These are phyloP conservation scores for Poeciliopsis infans DNA, from an alignment of 2,797 vertebrate genomes.

Conservation along the genomic window DNA sequence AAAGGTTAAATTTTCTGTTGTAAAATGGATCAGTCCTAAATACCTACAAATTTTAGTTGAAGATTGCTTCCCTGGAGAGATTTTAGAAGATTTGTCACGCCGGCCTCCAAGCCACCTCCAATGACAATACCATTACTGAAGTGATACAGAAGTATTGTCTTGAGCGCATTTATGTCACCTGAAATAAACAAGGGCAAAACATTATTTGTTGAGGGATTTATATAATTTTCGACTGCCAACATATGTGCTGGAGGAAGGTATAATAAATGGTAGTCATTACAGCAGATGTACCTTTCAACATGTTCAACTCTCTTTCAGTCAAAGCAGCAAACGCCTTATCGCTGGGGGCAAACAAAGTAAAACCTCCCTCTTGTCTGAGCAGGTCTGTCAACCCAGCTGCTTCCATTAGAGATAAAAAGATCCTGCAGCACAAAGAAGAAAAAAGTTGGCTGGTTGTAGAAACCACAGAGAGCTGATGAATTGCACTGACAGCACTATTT, in stretches of 20 bases:
- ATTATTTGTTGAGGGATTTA: background rate
- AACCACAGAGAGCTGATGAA: constrained; percentile 37
- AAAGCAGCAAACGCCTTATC: constrained; percentile 91
- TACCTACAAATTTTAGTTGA: constrained; percentile 88
- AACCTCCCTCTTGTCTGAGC: constrained; percentile 85
- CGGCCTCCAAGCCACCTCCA: constrained; percentile 90
- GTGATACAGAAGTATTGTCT: constrained; percentile 94
- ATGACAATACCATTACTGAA: constrained; percentile 89
- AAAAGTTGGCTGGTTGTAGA: constrained; percentile 32
- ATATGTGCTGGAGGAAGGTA: background rate
- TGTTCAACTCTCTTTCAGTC: constrained; percentile 82
- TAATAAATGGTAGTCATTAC: background rate
- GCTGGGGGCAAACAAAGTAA: constrained; percentile 93
- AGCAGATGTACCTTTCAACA: constrained; percentile 85
- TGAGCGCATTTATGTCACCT: constrained; percentile 90
- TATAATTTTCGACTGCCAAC: background rate
- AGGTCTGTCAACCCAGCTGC: constrained; percentile 89
- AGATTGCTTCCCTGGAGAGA: constrained; percentile 92
- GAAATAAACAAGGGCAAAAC: constrained; percentile 23
- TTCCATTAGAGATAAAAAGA: constrained; percentile 93
- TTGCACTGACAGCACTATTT: constrained; percentile 45
- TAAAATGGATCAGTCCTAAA: background rate
- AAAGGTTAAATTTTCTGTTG: too few relatives aligned
- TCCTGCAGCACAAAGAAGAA: constrained; percentile 73
- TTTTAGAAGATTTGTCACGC: constrained; percentile 95